Percentiles rank a stretch among this genome's conserved stretches.
These are phyloP conservation scores for Philaethria dido DNA, from an alignment of 2,888 invertebrate genomes.

Conservation along the genomic window DNA sequence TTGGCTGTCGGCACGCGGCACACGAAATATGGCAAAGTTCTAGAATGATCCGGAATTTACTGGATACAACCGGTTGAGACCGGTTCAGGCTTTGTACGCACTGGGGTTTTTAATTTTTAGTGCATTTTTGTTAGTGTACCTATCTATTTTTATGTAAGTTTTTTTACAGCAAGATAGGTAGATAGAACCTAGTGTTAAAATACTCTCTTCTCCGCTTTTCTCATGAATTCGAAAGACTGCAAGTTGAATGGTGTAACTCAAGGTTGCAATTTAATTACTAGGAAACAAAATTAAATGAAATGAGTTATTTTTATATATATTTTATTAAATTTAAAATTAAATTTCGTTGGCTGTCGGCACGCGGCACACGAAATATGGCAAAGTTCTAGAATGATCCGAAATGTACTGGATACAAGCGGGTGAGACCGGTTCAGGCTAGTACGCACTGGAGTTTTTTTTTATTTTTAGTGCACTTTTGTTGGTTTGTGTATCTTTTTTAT, in stretches of 20 bases:
- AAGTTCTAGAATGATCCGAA: slow-evolving; percentile 50
- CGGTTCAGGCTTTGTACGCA: no score
- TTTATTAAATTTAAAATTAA: slow-evolving; percentile 68
- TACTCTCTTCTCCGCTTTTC: no score
- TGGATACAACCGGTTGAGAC: slow-evolving; percentile 50
- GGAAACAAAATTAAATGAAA: no score
- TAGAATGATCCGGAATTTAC: slow-evolving; percentile 54
- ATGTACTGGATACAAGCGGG: slow-evolving; percentile 56
- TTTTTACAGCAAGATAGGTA: no score
- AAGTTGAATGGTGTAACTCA: no score
- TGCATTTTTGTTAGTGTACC: slow-evolving; percentile 1
- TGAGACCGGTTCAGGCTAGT: no score
- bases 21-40: slow-evolving; percentile 59
- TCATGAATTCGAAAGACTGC: no score
- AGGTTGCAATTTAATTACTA: no score
- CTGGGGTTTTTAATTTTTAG: slow-evolving; percentile 36
- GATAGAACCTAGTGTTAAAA: no score
- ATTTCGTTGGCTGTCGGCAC: slow-evolving; percentile 60
- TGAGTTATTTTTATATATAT: no score
- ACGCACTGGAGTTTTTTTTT: slow-evolving; percentile 37
- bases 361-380: slow-evolving; percentile 60
- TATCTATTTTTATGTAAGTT: background rate
- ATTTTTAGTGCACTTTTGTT: slow-evolving; percentile 24
- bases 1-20: slow-evolving; percentile 55
- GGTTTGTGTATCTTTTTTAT: background rate